Conservation (phyloP, 2,888 invertebrate species). For the Chloromyia formosa region DNA sequence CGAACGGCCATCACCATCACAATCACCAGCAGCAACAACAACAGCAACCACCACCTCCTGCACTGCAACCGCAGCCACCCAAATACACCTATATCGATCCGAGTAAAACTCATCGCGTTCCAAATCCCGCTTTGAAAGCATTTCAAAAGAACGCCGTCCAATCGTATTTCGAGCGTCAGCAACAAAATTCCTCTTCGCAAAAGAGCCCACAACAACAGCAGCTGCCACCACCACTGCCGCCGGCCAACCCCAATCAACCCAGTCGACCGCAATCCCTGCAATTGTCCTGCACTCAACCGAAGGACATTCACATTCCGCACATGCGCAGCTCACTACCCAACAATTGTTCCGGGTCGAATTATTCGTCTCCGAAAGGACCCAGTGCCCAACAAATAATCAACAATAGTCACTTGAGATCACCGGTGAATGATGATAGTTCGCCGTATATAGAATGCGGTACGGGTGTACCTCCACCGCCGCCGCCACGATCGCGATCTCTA, state of each 20-base stretch:
- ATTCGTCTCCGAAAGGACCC: conserved; percentile 17
- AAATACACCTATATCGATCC: conserved; percentile 77
- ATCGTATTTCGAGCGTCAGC: conserved; percentile 81
- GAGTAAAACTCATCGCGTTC: conserved; percentile 75
- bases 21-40: conserved; percentile 58
- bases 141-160: conserved; percentile 84
- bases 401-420: conserved; percentile 35
- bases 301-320: conserved; percentile 50
- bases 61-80: conserved; percentile 65
- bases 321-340: conserved; percentile 62
- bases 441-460: conserved; percentile 37
- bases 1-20: conserved; percentile 54
- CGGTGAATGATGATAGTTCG: conserved; percentile 37
- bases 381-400: conserved; percentile 44
- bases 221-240: conserved; percentile 11
- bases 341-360: conserved; percentile 27
- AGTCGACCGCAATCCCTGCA: conserved; percentile 60
- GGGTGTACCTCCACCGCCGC: conserved; percentile 59
- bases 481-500: conserved; percentile 60
- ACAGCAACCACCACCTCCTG: conserved; percentile 59
- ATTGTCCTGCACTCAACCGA: conserved; percentile 52
- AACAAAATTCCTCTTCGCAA: conserved; percentile 58
- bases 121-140: conserved; percentile 79
- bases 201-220: conserved; percentile 47
- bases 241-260: conserved; percentile 45